Evolutionary conservation across 2,113 vertebrate species (phyloP).

Genomic region (Tamias sibiricus): DNA sequence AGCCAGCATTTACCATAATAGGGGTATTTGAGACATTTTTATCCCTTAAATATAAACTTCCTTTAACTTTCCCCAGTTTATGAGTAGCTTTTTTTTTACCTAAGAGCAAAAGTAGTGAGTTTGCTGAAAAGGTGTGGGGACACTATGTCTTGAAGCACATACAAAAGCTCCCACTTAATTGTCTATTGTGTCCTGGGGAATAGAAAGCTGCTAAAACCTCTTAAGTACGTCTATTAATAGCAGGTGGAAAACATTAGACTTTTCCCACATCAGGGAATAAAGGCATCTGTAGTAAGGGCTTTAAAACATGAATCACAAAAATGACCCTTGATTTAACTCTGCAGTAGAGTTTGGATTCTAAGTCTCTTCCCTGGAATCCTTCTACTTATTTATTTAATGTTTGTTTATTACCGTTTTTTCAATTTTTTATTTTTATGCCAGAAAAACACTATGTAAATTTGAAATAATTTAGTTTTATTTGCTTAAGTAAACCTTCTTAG

Average conservation of each 20-base stretch:
- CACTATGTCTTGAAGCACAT: background rate
- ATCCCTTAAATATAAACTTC: background rate
- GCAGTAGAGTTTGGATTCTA: background rate
- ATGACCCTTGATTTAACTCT: conserved; percentile 40
- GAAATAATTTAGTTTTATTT: background rate
- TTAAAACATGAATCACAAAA: conserved; percentile 14
- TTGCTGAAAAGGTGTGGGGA: background rate
- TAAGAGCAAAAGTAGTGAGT: background rate
- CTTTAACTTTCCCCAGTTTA: background rate
- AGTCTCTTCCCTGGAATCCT: background rate
- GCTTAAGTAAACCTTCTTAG: background rate
- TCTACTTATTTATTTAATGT: background rate
- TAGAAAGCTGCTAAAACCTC: conserved; percentile 48
- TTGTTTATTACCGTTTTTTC: background rate
- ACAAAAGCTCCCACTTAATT: background rate
- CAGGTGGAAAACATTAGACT: conserved; percentile 1
- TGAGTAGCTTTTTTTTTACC: background rate
- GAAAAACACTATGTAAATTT: background rate
- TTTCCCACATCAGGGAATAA: background rate
- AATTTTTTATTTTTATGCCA: background rate
- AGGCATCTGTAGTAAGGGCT: background rate
- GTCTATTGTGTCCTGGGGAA: background rate
- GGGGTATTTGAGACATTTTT: background rate
- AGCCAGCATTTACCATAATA: background rate
- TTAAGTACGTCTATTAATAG: conserved; percentile 13